Percentiles rank a stretch among this genome's conserved stretches.
These are phyloP conservation scores for Oithona nana DNA, from an alignment of 2,888 invertebrate species.

Conservation along the genomic window DNA sequence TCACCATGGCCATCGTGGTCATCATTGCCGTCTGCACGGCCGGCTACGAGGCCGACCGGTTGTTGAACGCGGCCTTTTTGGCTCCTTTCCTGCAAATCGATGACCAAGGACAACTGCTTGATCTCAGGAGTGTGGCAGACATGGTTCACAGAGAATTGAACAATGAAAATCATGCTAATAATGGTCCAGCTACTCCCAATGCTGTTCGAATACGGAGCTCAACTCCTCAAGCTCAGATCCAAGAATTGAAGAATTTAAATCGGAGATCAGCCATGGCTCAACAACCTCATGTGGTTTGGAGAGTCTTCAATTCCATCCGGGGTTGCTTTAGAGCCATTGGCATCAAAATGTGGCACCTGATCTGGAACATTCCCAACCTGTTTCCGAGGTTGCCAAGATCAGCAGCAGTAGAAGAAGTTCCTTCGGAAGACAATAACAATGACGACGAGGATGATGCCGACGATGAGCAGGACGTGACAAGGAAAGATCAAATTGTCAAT, in stretches of 20 bases:
- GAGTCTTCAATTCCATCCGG: no score
- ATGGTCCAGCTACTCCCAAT: no score
- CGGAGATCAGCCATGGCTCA: no score
- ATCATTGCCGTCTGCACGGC: conserved; percentile 45
- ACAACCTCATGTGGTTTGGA: no score
- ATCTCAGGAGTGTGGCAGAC: background rate
- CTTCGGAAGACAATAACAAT: no score
- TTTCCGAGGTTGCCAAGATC: no score
- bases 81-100: background rate
- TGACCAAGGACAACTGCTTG: background rate
- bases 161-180: conserved; percentile 2
- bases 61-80: conserved; percentile 28
- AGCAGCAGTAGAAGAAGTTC: no score
- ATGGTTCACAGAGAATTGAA: background rate
- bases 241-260: no score
- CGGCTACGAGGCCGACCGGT: conserved; percentile 49
- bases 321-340: background rate
- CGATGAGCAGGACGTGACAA: background rate
- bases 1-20: conserved; percentile 40
- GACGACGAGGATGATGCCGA: background rate
- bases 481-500: background rate
- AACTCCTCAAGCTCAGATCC: no score
- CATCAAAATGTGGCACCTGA: conserved; percentile 22
- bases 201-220: no score
- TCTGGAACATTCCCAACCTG: no score